Percentiles rank a stretch among this genome's conserved stretches.
Evolutionary conservation across 1,140 invertebrate species (phyloP).

Genomic region (Paralvinella palmiformis): DNA sequence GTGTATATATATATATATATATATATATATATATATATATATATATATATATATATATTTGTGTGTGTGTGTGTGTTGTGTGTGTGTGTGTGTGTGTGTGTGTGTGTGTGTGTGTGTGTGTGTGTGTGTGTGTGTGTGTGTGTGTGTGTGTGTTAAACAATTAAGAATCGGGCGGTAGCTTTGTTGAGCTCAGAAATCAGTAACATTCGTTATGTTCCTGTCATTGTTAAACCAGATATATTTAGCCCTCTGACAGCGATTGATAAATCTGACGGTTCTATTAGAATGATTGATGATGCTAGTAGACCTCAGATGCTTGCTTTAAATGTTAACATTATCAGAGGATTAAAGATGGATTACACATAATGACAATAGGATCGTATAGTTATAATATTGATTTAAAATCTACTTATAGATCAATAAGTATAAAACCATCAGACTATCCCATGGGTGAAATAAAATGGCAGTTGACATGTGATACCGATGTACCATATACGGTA

Average conservation of each 20-base stretch:
- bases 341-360: too few species aligned
- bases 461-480: too few species aligned
- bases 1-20: slow-evolving; percentile 1
- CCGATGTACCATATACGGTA: too few species aligned
- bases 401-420: too few species aligned
- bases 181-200: background rate
- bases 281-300: background rate
- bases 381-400: too few species aligned
- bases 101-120: background rate
- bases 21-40: slow-evolving; percentile 6
- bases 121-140: background rate
- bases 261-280: background rate
- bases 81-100: background rate
- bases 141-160: background rate
- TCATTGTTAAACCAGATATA: too few species aligned
- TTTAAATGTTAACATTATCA: background rate
- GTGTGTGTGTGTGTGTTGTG: background rate
- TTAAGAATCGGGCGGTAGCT: background rate
- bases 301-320: background rate
- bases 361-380: too few species aligned
- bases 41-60: slow-evolving; percentile 1
- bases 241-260: too few species aligned
- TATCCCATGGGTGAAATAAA: too few species aligned
- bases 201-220: background rate
- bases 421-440: too few species aligned